Percentiles rank a stretch among this genome's conserved stretches.
Evolutionary conservation across 2,888 invertebrate genomes (phyloP).

Genomic region (Hecatera dysodea): DNA sequence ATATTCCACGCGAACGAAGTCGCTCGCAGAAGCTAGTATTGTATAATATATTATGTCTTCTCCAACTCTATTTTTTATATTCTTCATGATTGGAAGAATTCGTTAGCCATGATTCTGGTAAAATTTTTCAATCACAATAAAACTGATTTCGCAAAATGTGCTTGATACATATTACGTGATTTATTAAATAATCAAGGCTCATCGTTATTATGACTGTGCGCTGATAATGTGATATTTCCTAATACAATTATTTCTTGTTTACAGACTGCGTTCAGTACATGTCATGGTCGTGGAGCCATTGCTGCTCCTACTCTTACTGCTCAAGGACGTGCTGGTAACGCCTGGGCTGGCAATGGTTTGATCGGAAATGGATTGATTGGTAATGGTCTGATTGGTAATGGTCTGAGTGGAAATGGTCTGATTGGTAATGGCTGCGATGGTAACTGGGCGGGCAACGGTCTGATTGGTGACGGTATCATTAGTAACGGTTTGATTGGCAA

Average conservation of each 20-base stretch:
- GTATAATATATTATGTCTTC: too few species aligned
- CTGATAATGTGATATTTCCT: not conserved
- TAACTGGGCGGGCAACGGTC: slow-evolving; percentile 5
- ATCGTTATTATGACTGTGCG: not conserved
- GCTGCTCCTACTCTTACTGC: not conserved
- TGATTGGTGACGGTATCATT: slow-evolving; percentile 12
- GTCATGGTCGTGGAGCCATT: slow-evolving; percentile 7
- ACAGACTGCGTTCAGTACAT: slow-evolving; percentile 8
- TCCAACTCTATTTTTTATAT: too few species aligned
- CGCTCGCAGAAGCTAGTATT: too few species aligned
- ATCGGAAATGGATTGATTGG: too few species aligned
- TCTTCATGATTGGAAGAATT: too few species aligned
- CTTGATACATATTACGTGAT: not conserved
- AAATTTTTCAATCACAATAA: too few species aligned
- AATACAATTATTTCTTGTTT: not conserved
- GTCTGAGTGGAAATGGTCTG: too few species aligned
- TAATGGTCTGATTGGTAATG: not conserved
- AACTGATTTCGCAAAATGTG: not conserved
- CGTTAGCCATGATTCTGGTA: too few species aligned
- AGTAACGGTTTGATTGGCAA: slow-evolving; percentile 13
- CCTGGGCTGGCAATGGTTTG: too few species aligned
- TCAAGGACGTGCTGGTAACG: slow-evolving; percentile 6
- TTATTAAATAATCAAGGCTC: not conserved
- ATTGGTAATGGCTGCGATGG: too few species aligned
- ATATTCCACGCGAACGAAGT: too few species aligned